These are phyloP conservation scores for Dinoponera quadriceps DNA, from an alignment of 1,140 invertebrate genomes.

Conservation along the genomic window DNA sequence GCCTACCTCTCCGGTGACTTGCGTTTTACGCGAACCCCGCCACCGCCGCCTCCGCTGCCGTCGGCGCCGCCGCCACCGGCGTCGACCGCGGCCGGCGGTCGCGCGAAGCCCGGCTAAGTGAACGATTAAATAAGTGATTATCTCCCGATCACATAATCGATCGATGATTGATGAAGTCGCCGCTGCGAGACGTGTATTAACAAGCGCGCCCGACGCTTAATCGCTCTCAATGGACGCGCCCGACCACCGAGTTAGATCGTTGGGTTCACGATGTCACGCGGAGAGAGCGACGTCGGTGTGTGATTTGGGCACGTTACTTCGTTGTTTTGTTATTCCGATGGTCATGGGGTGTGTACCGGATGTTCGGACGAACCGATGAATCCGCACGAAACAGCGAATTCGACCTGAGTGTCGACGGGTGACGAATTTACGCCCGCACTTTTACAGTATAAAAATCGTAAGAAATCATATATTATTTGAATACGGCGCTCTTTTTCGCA, in stretches of 20 bases:
- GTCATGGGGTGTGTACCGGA: constrained; percentile 1
- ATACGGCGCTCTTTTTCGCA: too few relatives aligned
- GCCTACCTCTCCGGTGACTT: constrained; percentile 71
- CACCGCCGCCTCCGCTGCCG: constrained; percentile 1
- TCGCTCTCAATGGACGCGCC: constrained; percentile 5
- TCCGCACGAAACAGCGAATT: too few relatives aligned
- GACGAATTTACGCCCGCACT: too few relatives aligned
- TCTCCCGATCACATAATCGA: constrained; percentile 75
- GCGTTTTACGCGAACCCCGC: constrained; percentile 55
- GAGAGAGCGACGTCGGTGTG: constrained; percentile 23
- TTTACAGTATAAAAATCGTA: too few relatives aligned
- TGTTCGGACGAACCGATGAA: not conserved
- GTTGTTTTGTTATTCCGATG: constrained; percentile 17
- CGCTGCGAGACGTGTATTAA: constrained; percentile 44
- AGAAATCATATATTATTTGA: too few relatives aligned
- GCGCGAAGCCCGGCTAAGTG: constrained; percentile 69
- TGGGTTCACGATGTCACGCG: constrained; percentile 39
- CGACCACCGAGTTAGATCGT: constrained; percentile 41
- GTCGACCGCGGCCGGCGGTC: constrained; percentile 39
- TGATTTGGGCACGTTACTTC: constrained; percentile 25
- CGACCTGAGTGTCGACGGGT: too few relatives aligned
- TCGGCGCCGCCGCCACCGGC: constrained; percentile 21
- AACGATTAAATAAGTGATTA: constrained; percentile 81
- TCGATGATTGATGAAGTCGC: constrained; percentile 78
- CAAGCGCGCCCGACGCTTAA: constrained; percentile 31